Evolutionary conservation across 2,113 vertebrate genomes (phyloP).

Genomic region (Dendropsophus ebraccatus): DNA sequence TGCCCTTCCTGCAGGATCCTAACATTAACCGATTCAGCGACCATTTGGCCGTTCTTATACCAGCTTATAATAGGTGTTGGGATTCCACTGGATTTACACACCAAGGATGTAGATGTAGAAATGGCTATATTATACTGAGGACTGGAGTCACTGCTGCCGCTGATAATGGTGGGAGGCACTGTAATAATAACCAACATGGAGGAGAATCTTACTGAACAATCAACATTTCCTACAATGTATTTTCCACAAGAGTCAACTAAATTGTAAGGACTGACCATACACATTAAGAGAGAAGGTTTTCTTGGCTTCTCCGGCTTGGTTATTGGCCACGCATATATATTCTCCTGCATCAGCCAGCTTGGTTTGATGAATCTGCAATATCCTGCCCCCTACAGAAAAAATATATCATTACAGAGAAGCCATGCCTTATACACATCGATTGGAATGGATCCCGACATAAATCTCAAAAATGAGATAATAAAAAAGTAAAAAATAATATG

Average conservation of each 20-base stretch:
- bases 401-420: not conserved
- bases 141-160: constrained; percentile 76
- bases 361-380: constrained; percentile 86
- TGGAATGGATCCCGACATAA: too few species aligned
- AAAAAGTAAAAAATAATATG: too few species aligned
- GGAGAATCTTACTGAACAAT: not conserved
- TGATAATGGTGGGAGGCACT: constrained; percentile 95
- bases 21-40: constrained; percentile 76
- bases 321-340: constrained; percentile 89
- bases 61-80: constrained; percentile 89
- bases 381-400: constrained; percentile 81
- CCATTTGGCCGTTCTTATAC: constrained; percentile 86
- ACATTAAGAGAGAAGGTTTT: constrained; percentile 87
- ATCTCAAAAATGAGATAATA: too few species aligned
- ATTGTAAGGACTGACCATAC: constrained; percentile 78
- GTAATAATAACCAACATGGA: not conserved
- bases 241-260: not conserved
- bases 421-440: too few species aligned
- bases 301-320: constrained; percentile 87
- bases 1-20: constrained; percentile 78
- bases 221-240: not conserved
- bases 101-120: constrained; percentile 75
- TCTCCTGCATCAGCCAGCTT: constrained; percentile 89
- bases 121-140: constrained; percentile 78
- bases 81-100: constrained; percentile 90